A percentile compares a stretch with the other conserved stretches of the same genome.
phyloP scores from a whole-genome alignment of 2,797 vertebrate species.

The Acrossocheilus wenchowensis region DNA sequence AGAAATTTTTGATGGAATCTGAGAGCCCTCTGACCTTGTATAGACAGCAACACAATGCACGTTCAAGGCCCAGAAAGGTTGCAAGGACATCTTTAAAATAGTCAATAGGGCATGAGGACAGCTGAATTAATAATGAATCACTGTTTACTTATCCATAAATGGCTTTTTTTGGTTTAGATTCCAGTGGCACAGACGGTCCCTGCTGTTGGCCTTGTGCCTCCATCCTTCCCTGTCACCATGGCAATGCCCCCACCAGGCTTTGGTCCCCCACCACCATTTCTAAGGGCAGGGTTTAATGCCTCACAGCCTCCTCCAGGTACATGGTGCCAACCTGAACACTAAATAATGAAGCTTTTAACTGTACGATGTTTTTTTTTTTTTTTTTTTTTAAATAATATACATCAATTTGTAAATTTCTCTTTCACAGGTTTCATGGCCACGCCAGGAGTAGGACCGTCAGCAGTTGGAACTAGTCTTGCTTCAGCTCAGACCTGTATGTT shows the following conservation, averaged over 20 bases:
- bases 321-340: background rate
- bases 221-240: conserved; percentile 92
- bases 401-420: background rate
- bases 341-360: background rate
- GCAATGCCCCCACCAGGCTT: conserved; percentile 95
- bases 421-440: conserved; percentile 86
- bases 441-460: conserved; percentile 83
- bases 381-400: background rate
- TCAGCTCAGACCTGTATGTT: conserved; percentile 76
- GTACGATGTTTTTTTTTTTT: background rate
- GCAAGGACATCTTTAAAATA: background rate
- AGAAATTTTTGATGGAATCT: background rate
- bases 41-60: background rate
- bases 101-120: background rate
- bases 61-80: background rate
- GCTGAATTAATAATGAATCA: background rate
- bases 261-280: conserved; percentile 91
- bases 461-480: conserved; percentile 72
- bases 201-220: conserved; percentile 91
- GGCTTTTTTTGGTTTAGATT: conserved; percentile 76
- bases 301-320: conserved; percentile 96
- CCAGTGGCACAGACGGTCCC: conserved; percentile 92
- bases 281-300: conserved; percentile 92
- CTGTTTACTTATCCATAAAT: background rate
- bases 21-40: background rate